Percentiles rank a stretch among this genome's conserved stretches.
Evolutionary conservation across 2,113 vertebrate species (phyloP).

Genomic region (Calypte anna): DNA sequence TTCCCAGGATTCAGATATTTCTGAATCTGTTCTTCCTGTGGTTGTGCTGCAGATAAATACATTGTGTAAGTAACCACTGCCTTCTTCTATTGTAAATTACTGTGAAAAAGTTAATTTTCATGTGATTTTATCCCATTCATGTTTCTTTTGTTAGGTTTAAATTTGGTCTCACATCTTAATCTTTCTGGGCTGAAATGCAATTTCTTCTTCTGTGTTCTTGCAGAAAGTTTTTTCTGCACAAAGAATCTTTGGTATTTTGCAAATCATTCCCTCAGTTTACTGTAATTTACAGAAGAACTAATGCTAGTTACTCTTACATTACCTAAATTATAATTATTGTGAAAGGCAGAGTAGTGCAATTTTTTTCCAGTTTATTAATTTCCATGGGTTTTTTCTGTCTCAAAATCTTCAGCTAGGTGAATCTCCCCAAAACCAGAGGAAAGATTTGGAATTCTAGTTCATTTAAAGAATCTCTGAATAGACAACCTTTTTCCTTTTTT

Average conservation of each 20-base stretch:
- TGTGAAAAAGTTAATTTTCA: not conserved
- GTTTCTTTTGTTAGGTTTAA: conserved; percentile 10
- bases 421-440: not conserved
- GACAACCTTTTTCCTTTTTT: not conserved
- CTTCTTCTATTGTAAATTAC: not conserved
- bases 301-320: not conserved
- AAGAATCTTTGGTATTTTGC: not conserved
- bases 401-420: not conserved
- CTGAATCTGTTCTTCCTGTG: not conserved
- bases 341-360: not conserved
- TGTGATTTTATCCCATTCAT: not conserved
- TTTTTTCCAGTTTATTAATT: conserved; percentile 32
- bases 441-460: conserved; percentile 15
- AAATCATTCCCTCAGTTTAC: not conserved
- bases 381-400: conserved; percentile 4
- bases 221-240: not conserved
- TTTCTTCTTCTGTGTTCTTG: not conserved
- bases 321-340: not conserved
- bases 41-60: not conserved
- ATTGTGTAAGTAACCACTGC: not conserved
- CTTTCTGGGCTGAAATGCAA: not conserved
- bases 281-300: not conserved
- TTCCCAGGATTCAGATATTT: not conserved
- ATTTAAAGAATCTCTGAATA: conserved; percentile 35
- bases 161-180: not conserved